These are phyloP conservation scores for Sebastes fasciatus DNA, from an alignment of 2,113 vertebrate species.

Conservation along the genomic window DNA sequence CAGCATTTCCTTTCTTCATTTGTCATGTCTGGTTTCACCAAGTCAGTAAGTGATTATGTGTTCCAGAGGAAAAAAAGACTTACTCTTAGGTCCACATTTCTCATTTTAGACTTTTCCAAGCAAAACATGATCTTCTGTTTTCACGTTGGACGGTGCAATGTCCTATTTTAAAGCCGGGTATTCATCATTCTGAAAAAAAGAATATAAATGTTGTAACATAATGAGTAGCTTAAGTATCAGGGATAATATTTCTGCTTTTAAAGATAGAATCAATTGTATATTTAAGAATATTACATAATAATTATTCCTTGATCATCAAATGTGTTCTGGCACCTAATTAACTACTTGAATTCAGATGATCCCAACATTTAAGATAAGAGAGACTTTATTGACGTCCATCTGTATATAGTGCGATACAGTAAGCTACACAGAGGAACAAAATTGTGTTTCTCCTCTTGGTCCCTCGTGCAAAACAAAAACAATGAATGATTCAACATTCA, in stretches of 20 bases:
- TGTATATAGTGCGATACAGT: no score
- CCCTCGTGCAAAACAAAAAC: no score
- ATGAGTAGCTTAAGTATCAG: neutral
- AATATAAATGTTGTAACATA: neutral
- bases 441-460: no score
- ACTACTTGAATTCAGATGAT: neutral
- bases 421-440: no score
- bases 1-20: constrained; percentile 6
- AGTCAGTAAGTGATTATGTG: neutral
- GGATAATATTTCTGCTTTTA: neutral
- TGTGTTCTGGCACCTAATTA: neutral
- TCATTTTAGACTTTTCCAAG: neutral
- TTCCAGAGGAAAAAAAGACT: neutral
- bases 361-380: neutral
- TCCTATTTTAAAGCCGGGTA: neutral
- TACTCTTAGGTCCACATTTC: neutral
- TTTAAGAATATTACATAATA: neutral
- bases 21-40: constrained; percentile 10
- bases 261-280: neutral
- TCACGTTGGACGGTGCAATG: neutral
- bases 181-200: neutral
- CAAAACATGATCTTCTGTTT: neutral
- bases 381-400: no score
- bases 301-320: neutral
- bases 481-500: no score